These are phyloP conservation scores for Grallaria varia DNA, from an alignment of 2,113 vertebrate species.

Conservation along the genomic window DNA sequence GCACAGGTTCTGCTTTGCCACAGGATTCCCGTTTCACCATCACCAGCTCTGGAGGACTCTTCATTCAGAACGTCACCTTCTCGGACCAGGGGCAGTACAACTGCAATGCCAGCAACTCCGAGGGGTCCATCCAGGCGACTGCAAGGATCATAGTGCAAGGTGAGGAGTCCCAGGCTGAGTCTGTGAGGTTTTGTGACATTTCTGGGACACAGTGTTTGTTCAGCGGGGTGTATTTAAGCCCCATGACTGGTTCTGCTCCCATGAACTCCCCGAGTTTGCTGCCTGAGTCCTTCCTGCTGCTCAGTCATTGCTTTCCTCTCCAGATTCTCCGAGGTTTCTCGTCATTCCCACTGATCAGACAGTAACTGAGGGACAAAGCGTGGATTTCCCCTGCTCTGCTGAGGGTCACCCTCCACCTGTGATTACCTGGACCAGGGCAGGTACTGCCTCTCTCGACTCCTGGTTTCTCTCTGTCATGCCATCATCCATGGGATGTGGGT, in stretches of 20 bases:
- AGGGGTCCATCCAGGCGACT: conserved; percentile 86
- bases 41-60: conserved; percentile 87
- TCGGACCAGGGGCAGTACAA: conserved; percentile 85
- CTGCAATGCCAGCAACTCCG: conserved; percentile 87
- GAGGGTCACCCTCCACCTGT: conserved; percentile 83
- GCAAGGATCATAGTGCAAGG: conserved; percentile 90
- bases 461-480: not conserved
- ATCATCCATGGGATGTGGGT: rapidly evolving
- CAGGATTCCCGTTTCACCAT: conserved; percentile 80
- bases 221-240: rapidly evolving
- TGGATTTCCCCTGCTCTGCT: conserved; percentile 87
- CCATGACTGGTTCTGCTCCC: not conserved
- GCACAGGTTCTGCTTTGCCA: conserved; percentile 80
- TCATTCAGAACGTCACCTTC: conserved; percentile 85
- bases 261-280: not conserved
- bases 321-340: conserved; percentile 85
- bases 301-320: not conserved
- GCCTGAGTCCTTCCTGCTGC: not conserved
- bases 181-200: not conserved
- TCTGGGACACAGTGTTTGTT: not conserved
- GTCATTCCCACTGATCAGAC: conserved; percentile 82
- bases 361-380: conserved; percentile 82
- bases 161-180: conserved; percentile 22
- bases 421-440: conserved; percentile 88
- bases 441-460: not conserved